Conservation (phyloP, 2,797 vertebrate species). For the Catamblyrhynchus diadema region DNA sequence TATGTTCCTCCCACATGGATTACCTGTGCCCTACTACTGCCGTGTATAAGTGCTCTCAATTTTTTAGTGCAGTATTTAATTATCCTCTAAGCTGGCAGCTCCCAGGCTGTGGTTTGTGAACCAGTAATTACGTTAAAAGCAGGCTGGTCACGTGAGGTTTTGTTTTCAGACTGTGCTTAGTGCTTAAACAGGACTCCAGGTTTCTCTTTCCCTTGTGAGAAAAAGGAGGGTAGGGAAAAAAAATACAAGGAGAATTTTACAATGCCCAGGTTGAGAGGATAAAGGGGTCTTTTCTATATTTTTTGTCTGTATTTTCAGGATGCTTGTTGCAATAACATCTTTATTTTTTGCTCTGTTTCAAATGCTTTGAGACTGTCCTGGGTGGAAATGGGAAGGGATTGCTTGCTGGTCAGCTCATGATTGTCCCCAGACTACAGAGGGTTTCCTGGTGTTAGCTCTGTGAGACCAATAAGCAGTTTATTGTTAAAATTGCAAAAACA, state of each 20-base stretch:
- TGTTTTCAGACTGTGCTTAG: neutral
- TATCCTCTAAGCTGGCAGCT: neutral
- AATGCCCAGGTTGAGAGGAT: neutral
- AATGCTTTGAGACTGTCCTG: neutral
- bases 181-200: neutral
- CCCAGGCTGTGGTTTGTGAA: neutral
- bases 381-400: neutral
- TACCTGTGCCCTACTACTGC: neutral
- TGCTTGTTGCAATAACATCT: neutral
- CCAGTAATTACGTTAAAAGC: neutral
- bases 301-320: neutral
- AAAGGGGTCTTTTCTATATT: neutral
- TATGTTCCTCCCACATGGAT: neutral
- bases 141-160: neutral
- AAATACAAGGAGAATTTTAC: neutral
- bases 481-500: neutral
- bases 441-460: neutral
- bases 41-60: neutral
- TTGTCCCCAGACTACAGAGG: neutral
- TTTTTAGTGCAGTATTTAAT: neutral
- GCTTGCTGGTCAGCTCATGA: accelerated
- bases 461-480: neutral
- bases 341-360: neutral
- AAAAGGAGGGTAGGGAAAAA: neutral
- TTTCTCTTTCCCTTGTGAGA: neutral